A percentile compares a stretch with the other conserved stretches of the same genome.
Evolutionary conservation across 2,113 vertebrate species (phyloP).

Genomic region (Mormoops blainvillei): DNA sequence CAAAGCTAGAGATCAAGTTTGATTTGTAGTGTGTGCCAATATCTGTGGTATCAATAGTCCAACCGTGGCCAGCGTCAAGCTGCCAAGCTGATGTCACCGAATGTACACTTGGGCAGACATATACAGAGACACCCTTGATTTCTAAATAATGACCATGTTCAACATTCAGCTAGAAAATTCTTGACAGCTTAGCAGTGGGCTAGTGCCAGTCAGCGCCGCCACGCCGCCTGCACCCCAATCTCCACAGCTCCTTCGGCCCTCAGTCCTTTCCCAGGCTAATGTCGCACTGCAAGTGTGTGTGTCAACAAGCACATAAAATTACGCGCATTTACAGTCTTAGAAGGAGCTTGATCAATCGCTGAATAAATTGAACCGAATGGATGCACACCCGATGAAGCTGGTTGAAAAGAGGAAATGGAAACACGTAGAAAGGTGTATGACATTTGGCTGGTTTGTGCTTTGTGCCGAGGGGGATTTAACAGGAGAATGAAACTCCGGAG

Average conservation of each 20-base stretch:
- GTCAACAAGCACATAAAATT: not conserved
- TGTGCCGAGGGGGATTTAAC: not conserved
- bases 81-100: not conserved
- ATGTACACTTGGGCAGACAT: not conserved
- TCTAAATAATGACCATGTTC: not conserved
- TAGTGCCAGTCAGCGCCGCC: not conserved
- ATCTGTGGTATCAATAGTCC: not conserved
- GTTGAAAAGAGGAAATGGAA: not conserved
- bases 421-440: not conserved
- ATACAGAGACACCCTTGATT: not conserved
- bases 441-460: not conserved
- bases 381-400: not conserved
- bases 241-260: not conserved
- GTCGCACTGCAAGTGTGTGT: not conserved
- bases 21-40: not conserved
- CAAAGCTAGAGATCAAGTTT: not conserved
- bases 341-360: not conserved
- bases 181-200: not conserved
- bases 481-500: not conserved
- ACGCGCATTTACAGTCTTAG: not conserved
- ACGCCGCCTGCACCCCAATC: fast-evolving
- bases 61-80: not conserved
- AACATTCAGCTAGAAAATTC: not conserved
- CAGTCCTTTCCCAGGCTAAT: not conserved
- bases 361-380: not conserved